These are phyloP conservation scores for Apamea sordens DNA, from an alignment of 2,888 invertebrate genomes.

Conservation along the genomic window DNA sequence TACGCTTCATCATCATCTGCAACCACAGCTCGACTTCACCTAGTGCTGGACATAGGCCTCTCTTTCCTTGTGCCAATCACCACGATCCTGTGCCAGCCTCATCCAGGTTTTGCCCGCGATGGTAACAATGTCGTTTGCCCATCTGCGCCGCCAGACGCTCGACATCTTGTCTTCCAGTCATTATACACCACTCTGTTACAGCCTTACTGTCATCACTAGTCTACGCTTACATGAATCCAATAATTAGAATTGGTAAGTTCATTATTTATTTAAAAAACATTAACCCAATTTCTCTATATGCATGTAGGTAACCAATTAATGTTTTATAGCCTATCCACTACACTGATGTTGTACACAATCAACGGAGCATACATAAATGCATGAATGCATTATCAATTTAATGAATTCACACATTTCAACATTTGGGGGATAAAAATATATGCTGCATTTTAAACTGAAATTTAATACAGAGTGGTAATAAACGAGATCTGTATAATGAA, in stretches of 20 bases:
- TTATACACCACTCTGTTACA: no score
- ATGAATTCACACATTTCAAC: conserved; percentile 1
- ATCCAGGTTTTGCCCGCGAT: no score
- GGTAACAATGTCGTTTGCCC: no score
- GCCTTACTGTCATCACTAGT: no score
- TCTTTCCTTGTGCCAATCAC: no score
- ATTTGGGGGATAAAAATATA: background rate
- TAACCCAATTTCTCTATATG: background rate
- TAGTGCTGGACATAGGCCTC: no score
- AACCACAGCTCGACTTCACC: no score
- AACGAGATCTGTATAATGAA: background rate
- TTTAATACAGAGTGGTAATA: background rate
- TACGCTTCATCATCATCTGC: no score
- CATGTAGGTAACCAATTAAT: background rate
- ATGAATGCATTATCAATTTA: conserved; percentile 6
- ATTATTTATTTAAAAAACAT: background rate
- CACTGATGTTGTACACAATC: background rate
- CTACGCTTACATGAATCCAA: background rate
- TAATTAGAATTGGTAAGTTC: background rate
- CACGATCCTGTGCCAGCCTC: no score
- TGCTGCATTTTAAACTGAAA: background rate
- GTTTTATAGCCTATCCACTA: background rate
- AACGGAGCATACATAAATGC: background rate
- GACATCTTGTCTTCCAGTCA: no score
- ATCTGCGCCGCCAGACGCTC: no score